Conservation (phyloP, 2,797 vertebrate species). For the Tamandua tetradactyla region DNA sequence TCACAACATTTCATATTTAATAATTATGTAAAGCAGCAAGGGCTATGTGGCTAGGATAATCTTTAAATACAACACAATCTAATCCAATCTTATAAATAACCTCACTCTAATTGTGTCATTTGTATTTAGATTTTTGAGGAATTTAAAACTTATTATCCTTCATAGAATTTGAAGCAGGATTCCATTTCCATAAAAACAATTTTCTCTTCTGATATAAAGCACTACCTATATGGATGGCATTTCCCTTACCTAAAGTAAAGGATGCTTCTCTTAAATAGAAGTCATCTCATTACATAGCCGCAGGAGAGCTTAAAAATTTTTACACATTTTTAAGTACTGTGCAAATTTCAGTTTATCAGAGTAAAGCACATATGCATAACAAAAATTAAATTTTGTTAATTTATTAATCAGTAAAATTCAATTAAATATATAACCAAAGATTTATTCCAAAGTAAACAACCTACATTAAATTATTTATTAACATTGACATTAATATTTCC, state of each 20-base stretch:
- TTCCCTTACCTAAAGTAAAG: not conserved
- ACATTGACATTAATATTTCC: not conserved
- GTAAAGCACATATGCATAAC: not conserved
- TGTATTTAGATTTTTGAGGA: slow-evolving; percentile 15
- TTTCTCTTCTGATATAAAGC: not conserved
- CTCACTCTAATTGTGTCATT: not conserved
- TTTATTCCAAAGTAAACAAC: not conserved
- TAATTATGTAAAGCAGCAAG: not conserved
- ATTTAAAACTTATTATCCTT: not conserved
- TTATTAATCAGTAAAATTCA: not conserved
- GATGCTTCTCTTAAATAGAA: not conserved
- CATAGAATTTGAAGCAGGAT: not conserved
- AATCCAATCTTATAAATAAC: slow-evolving; percentile 34
- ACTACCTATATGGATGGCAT: not conserved
- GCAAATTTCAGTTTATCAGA: not conserved
- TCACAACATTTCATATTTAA: not conserved
- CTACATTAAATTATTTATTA: not conserved
- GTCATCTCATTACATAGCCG: not conserved
- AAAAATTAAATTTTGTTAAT: slow-evolving; percentile 3
- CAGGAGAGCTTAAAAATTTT: not conserved
- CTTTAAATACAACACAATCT: slow-evolving; percentile 23
- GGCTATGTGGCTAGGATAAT: not conserved
- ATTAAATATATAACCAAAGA: not conserved
- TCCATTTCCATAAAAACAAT: slow-evolving; percentile 40
- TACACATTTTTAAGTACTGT: not conserved